Evolutionary conservation across 2,797 vertebrate species (phyloP).

Genomic region (Rachycentron canadum): DNA sequence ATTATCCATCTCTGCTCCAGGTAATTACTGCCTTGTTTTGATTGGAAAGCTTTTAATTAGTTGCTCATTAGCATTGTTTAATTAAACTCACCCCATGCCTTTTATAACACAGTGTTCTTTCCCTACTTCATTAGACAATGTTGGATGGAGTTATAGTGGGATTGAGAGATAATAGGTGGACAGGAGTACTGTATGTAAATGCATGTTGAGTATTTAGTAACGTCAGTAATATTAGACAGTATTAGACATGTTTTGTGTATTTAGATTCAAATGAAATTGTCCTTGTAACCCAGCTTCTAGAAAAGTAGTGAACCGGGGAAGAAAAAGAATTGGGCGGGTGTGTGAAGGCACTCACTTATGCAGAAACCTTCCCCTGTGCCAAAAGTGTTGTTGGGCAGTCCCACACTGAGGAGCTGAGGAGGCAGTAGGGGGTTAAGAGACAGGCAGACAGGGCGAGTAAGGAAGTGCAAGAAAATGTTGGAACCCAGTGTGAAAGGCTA

Average conservation of each 20-base stretch:
- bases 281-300: neutral
- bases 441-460: constrained; percentile 30
- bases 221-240: constrained; percentile 9
- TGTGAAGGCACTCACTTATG: constrained; percentile 1
- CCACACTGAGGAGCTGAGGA: constrained; percentile 31
- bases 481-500: constrained; percentile 47
- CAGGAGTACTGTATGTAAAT: constrained; percentile 28
- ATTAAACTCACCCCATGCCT: constrained; percentile 85
- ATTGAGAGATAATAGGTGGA: constrained; percentile 39
- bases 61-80: constrained; percentile 88
- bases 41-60: constrained; percentile 87
- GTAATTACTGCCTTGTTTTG: constrained; percentile 86
- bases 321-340: neutral
- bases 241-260: constrained; percentile 13
- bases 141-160: constrained; percentile 54
- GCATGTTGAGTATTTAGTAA: constrained; percentile 36
- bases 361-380: constrained; percentile 22
- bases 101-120: constrained; percentile 70
- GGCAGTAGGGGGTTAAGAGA: constrained; percentile 40
- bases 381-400: constrained; percentile 37
- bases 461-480: constrained; percentile 44
- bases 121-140: constrained; percentile 66
- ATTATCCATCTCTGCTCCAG: constrained; percentile 83
- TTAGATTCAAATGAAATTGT: neutral
- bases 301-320: neutral